These are phyloP conservation scores for Malthinus flaveolus DNA, from an alignment of 2,888 invertebrate species.

Conservation along the genomic window DNA sequence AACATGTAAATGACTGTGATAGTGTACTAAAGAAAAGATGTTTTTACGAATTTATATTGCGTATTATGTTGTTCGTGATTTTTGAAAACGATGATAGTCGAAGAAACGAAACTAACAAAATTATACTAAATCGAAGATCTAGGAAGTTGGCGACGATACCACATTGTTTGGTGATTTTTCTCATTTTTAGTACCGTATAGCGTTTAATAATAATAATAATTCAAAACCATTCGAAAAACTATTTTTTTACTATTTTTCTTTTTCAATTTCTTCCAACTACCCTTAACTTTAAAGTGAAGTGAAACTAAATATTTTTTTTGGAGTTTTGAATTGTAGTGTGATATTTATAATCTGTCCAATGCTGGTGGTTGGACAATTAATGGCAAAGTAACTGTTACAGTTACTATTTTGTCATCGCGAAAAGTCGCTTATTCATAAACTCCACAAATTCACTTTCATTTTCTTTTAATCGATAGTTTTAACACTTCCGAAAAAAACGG, in stretches of 20 bases:
- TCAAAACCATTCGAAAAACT: constrained; percentile 21
- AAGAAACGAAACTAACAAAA: constrained; percentile 5
- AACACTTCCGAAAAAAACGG: too few relatives aligned
- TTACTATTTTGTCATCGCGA: too few relatives aligned
- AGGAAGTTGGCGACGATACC: background rate
- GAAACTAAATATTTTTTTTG: background rate
- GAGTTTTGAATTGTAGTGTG: constrained; percentile 20
- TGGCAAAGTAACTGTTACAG: background rate
- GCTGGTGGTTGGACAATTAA: constrained; percentile 14
- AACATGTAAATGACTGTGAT: constrained; percentile 57
- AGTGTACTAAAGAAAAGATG: constrained; percentile 54
- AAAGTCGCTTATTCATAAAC: background rate
- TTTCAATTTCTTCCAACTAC: background rate
- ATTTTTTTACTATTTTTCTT: constrained; percentile 9
- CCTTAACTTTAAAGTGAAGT: background rate
- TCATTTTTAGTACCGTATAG: constrained; percentile 11
- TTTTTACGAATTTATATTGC: constrained; percentile 29
- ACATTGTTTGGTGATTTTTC: constrained; percentile 1
- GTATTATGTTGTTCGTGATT: constrained; percentile 26
- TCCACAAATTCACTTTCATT: background rate
- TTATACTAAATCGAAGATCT: constrained; percentile 1
- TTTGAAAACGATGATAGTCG: constrained; percentile 21
- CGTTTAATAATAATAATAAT: constrained; percentile 7
- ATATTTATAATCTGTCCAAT: constrained; percentile 18
- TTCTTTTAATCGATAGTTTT: background rate